These are phyloP conservation scores for Nyctibius bracteatus DNA, from an alignment of 2,113 vertebrate genomes.

Conservation along the genomic window DNA sequence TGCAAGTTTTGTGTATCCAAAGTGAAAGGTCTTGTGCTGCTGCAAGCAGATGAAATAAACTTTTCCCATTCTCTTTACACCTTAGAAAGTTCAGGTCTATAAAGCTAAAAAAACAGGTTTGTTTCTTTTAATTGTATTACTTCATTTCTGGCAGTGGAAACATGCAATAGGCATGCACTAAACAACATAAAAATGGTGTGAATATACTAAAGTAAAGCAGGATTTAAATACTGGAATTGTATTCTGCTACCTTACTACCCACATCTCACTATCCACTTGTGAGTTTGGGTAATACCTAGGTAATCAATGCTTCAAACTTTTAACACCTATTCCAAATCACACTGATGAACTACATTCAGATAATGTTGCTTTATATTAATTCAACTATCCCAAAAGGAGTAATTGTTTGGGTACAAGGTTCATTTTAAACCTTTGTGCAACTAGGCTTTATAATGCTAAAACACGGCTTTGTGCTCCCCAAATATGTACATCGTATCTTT, in stretches of 20 bases:
- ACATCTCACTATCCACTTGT: not conserved
- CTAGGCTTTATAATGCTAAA: not conserved
- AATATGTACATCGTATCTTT: not conserved
- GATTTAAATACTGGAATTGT: not conserved
- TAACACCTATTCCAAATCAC: not conserved
- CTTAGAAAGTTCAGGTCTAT: not conserved
- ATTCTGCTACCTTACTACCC: not conserved
- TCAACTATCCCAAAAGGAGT: not conserved
- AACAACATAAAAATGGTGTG: not conserved
- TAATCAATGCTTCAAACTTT: not conserved
- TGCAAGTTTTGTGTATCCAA: not conserved
- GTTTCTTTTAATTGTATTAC: not conserved
- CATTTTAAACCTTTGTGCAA: not conserved
- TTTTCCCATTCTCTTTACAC: not conserved
- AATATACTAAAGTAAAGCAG: not conserved
- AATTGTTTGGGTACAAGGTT: not conserved
- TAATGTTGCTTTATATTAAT: no score
- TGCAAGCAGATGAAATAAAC: not conserved
- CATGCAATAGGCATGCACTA: accelerated
- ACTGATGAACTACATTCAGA: not conserved
- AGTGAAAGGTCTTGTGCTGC: not conserved
- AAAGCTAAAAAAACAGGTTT: not conserved
- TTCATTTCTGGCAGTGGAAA: not conserved
- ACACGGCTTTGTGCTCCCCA: not conserved
- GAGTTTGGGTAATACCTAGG: not conserved